Evolutionary conservation across 1,140 invertebrate genomes (phyloP).

Genomic region (Drosophila equinoxialis): DNA sequence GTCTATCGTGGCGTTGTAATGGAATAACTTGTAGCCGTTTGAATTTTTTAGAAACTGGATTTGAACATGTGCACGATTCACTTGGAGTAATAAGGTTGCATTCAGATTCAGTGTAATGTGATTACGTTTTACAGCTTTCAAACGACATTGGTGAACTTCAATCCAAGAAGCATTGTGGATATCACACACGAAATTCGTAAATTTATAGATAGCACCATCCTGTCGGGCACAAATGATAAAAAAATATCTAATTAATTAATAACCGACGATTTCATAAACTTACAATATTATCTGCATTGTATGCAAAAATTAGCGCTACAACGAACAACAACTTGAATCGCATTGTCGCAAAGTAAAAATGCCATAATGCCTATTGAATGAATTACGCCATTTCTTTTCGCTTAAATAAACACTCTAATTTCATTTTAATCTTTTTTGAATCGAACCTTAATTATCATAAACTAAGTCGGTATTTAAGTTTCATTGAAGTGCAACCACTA

Average conservation of each 20-base stretch:
- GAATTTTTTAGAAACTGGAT: not conserved
- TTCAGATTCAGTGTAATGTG: not conserved
- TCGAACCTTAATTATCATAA: not conserved
- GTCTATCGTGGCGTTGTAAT: constrained; percentile 5
- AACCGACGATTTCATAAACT: not conserved
- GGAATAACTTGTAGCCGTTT: constrained; percentile 6
- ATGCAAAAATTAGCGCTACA: not conserved
- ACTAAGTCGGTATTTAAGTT: not conserved
- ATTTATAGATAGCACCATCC: constrained; percentile 2
- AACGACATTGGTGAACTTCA: constrained; percentile 1
- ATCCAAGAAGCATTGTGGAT: constrained; percentile 1
- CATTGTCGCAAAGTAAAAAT: not conserved
- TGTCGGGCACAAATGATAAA: not conserved
- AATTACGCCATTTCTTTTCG: not conserved
- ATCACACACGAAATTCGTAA: constrained; percentile 10
- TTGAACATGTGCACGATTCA: not conserved
- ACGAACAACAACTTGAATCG: not conserved
- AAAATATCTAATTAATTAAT: not conserved
- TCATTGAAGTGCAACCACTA: no score
- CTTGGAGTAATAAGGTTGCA: not conserved
- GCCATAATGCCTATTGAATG: not conserved
- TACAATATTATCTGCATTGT: not conserved
- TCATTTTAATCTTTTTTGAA: not conserved
- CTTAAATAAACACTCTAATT: not conserved
- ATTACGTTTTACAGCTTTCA: constrained; percentile 12